Evolutionary conservation across 2,113 vertebrate genomes (phyloP).

Genomic region (Petaurus breviceps): DNA sequence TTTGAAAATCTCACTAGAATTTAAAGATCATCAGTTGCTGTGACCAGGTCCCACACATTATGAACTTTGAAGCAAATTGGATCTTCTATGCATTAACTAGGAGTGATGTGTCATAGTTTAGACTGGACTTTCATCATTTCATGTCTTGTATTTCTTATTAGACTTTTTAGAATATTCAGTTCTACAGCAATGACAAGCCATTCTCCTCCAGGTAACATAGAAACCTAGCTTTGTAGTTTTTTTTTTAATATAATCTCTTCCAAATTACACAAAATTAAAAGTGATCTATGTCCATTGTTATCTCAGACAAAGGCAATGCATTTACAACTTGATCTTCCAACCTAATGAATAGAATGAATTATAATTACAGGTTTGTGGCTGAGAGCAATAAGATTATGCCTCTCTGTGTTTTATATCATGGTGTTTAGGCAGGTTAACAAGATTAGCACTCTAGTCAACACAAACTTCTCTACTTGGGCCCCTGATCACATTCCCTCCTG

Average conservation of each 20-base stretch:
- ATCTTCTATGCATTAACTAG: not conserved
- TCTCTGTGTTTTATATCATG: not conserved
- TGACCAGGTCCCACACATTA: not conserved
- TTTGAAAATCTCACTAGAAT: constrained; percentile 33
- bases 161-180: not conserved
- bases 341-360: not conserved
- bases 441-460: not conserved
- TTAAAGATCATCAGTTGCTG: constrained; percentile 1
- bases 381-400: not conserved
- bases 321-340: not conserved
- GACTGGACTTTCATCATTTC: not conserved
- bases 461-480: not conserved
- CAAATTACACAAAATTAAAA: constrained; percentile 39
- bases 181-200: not conserved
- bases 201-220: not conserved
- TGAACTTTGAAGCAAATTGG: not conserved
- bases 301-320: constrained; percentile 4
- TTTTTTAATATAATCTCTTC: not conserved
- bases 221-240: not conserved
- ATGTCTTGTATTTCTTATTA: not conserved
- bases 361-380: not conserved
- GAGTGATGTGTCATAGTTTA: not conserved
- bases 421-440: constrained; percentile 1
- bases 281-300: not conserved
- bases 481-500: not conserved